Base-by-base conservation (phyloP, 2,113 vertebrate species). In the Procavia capensis region DNA sequence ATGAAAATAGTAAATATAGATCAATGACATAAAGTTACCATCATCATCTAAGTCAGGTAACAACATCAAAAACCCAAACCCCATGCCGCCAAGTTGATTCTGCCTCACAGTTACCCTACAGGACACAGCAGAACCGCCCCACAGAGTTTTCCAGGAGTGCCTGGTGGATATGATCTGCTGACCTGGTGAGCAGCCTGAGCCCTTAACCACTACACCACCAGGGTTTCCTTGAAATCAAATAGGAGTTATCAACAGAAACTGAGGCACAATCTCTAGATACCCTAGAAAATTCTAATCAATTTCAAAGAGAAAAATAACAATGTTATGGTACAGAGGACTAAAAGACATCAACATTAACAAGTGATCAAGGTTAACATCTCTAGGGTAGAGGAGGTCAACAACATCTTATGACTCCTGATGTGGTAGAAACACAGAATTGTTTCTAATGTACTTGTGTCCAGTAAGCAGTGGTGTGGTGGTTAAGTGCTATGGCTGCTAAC, bases 271-370 rank as follows among this genome's bases (percentile, higher is more conserved):
- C 74, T 59, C 64, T 29, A 66, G 82, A 85, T 54, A n/a, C 14
- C 75, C 14, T 6, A 70, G 68, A 63, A 89, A 91, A 47, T 13
- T 68, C 29, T 45, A 19, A 57, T 31, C 78, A 76, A 66, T 91
- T 78, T 89, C 47, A 63, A 29, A 83, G 68, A 86, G 29, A 72
- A 83, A 95, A 89, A 93, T 11, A 29, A n/a, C 50, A 29, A 75
- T 76, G 59, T 86, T 76, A 90, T 34, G 4, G 70, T 76, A 72
- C 13, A 81, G n/a, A 91, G 78, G 63, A 34, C n/a, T 87, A 19
- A 61, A 5, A 63, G 24, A 79, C 39, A 78, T 29, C 74, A 86
- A 41, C 9, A 54, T 79, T 79, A 36, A 95, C 29, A 92, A 81
- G 34, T 66, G 10, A 91, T 36, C 22, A 43, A 11, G 36, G 34